These are phyloP conservation scores for Paradoxurus hermaphroditus DNA, from an alignment of 2,113 vertebrate genomes.

Conservation along the genomic window DNA sequence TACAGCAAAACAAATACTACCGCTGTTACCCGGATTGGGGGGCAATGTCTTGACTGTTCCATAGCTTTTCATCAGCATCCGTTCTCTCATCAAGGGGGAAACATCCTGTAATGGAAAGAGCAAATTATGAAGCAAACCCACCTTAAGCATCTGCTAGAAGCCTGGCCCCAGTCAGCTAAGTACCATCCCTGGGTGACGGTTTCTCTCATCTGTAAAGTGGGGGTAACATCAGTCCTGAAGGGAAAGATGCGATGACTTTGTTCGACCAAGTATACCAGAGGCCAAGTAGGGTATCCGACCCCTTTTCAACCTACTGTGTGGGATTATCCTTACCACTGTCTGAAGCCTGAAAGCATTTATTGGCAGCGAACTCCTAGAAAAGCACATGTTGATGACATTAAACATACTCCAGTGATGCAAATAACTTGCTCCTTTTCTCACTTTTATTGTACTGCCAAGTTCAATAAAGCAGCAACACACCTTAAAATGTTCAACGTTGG, in stretches of 20 bases:
- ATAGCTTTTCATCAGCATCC: neutral
- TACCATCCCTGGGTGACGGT: neutral
- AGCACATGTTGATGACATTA: neutral
- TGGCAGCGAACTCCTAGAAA: neutral
- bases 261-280: neutral
- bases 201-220: neutral
- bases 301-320: too few species aligned
- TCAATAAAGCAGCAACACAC: neutral
- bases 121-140: neutral
- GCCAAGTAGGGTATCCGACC: neutral
- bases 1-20: conserved; percentile 22
- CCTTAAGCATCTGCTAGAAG: neutral
- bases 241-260: neutral
- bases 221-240: neutral
- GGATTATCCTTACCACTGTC: neutral
- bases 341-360: neutral
- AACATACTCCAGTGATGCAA: neutral
- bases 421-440: neutral
- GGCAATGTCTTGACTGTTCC: neutral
- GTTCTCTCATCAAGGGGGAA: neutral
- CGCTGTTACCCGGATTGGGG: neutral
- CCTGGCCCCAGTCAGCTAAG: fast-evolving
- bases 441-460: neutral
- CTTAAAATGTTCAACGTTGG: neutral
- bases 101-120: neutral